Evolutionary conservation across 2,797 vertebrate genomes (phyloP).

Genomic region (Champsocephalus esox): DNA sequence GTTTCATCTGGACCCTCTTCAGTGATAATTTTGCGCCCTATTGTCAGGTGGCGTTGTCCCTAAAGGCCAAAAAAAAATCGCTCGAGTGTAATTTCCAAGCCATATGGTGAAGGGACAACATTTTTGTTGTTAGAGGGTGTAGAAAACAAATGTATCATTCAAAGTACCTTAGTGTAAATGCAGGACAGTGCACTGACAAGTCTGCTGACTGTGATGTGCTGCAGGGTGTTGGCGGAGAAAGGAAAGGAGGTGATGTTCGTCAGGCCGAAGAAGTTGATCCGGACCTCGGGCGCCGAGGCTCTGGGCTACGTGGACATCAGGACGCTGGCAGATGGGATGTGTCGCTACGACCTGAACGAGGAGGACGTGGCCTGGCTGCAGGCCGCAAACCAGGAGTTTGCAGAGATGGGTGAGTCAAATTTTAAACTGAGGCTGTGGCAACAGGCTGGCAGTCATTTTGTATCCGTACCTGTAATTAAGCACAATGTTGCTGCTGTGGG

Average conservation of each 20-base stretch:
- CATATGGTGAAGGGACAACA: background rate
- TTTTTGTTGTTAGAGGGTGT: no score
- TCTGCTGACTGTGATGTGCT: conserved; percentile 1
- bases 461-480: conserved; percentile 1
- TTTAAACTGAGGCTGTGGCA: background rate
- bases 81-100: background rate
- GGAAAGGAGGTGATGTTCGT: conserved; percentile 88
- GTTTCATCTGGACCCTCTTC: background rate
- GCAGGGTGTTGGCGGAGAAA: conserved; percentile 87
- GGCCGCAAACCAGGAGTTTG: conserved; percentile 91
- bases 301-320: conserved; percentile 93
- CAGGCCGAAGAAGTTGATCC: conserved; percentile 92
- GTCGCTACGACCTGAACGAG: conserved; percentile 95
- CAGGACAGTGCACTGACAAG: background rate
- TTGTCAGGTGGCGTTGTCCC: background rate
- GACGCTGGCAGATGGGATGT: conserved; percentile 90
- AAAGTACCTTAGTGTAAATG: background rate
- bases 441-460: no score
- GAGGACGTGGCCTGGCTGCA: conserved; percentile 93
- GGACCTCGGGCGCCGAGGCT: conserved; percentile 88
- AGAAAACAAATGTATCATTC: background rate
- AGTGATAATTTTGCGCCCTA: no score
- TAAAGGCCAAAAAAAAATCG: background rate
- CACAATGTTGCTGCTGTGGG: rapidly evolving
- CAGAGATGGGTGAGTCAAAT: conserved; percentile 91